Evolutionary conservation across 2,888 invertebrate species (phyloP).

Genomic region (Ceratothoa steindachneri): DNA sequence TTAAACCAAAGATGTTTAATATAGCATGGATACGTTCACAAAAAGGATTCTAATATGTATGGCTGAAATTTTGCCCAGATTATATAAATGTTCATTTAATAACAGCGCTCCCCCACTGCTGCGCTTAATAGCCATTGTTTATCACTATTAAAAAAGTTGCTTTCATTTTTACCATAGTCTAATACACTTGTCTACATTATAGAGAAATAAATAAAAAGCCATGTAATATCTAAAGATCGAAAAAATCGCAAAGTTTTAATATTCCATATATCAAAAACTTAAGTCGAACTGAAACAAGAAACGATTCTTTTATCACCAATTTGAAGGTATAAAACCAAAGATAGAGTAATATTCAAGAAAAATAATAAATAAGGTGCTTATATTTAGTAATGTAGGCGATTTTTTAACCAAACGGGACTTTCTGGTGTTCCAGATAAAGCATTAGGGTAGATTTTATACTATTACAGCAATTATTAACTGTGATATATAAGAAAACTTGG

Average conservation of each 20-base stretch:
- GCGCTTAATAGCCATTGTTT: too few relatives aligned
- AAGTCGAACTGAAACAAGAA: not conserved
- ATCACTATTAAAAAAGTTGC: too few relatives aligned
- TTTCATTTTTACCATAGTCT: not conserved
- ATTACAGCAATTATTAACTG: constrained; percentile 9
- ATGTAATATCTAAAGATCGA: not conserved
- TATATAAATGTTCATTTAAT: too few relatives aligned
- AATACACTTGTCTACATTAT: not conserved
- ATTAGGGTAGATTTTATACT: constrained; percentile 7
- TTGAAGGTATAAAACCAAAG: constrained; percentile 12
- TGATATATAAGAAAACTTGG: constrained; percentile 10
- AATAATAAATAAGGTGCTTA: constrained; percentile 9
- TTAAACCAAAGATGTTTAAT: not conserved
- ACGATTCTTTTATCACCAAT: constrained; percentile 6
- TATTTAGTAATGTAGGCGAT: constrained; percentile 12
- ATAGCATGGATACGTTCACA: not conserved
- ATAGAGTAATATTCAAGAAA: constrained; percentile 9
- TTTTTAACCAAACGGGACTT: not conserved
- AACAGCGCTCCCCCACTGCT: too few relatives aligned
- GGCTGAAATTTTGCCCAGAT: too few relatives aligned
- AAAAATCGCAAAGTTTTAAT: not conserved
- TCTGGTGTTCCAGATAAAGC: constrained; percentile 9
- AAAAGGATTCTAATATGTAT: too few relatives aligned
- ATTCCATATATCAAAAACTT: constrained; percentile 10
- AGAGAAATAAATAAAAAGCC: not conserved